A percentile compares a stretch with the other conserved stretches of the same genome.
Conservation (phyloP, 2,888 invertebrate genomes). For the Andricus curvator region DNA sequence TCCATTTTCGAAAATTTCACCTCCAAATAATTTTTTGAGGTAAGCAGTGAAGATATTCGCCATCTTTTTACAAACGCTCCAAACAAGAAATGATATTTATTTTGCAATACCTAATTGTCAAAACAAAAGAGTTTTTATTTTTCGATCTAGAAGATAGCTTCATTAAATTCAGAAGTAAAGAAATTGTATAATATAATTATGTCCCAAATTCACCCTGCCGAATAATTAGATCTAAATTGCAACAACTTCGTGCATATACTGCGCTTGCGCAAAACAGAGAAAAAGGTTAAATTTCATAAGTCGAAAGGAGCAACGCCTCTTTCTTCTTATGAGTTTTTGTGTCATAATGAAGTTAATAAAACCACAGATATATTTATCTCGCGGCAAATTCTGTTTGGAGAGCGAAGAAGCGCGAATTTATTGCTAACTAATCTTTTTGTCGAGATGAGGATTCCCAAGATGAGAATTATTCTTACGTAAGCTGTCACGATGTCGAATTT, state of each 20-base stretch:
- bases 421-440: conserved; percentile 45
- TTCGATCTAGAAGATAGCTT: background rate
- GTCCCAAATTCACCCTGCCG: background rate
- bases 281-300: background rate
- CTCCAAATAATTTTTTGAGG: background rate
- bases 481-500: background rate
- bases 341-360: conserved; percentile 17
- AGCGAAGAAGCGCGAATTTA: conserved; percentile 23
- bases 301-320: background rate
- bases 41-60: background rate
- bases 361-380: conserved; percentile 1
- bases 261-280: background rate
- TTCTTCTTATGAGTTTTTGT: conserved; percentile 1
- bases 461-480: conserved; percentile 46
- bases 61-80: background rate
- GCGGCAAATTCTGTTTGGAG: background rate
- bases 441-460: conserved; percentile 14
- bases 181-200: background rate
- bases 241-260: background rate
- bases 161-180: background rate
- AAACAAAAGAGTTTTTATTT: background rate
- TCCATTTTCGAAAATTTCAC: background rate
- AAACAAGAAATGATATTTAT: too few relatives aligned
- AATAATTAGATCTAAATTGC: conserved; percentile 5
- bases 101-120: background rate